Evolutionary conservation across 2,888 invertebrate species (phyloP), one percentile per base, ranked within the genome.

Genomic region (Seladonia tumulorum): DNA sequence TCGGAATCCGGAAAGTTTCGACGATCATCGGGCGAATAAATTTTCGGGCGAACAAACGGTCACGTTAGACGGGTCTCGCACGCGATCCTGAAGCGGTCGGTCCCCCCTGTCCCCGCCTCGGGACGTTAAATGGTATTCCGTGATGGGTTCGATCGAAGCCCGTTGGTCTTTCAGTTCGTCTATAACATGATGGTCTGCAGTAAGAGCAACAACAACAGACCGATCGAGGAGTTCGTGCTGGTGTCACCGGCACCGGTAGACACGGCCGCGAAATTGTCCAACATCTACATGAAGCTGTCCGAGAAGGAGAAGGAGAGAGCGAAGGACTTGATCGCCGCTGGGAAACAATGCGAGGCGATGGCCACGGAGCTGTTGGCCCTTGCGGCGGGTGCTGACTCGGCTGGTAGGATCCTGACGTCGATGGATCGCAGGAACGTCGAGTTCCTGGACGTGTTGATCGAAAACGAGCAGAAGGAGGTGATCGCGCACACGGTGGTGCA

Each of bases 231-330:
- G 95, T 99, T 99, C 95, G 98, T 99, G 45, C 96, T 99, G 83
- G 98, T 99, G n/a, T 99, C 99, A 0, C 99, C 99, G n/a, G 99
- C 99, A 5, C 99, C 99, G 0, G 99, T 99, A 47, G 99, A 99
- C 94, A 99, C 99, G 22, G 99, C 99, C 35, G 99, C 99, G 82
- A 99, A 99, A 95, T 96, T 99, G 89, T 99, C 99, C 0, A 98
- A 98, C 94, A 98, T 98, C 92, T 97, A 98, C 93, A 97, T 98
- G 85, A 97, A 96, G 89, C 96, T 99, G 89, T 99, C 99, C 18
- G 97, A 97, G 88, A 99, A 98, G 96, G 99, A 99, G 96, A 99
- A 99, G 96, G 99, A 99, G 96, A 96, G 99, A 94, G 99, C 99
- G 86, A 98, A 98, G 96, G 99, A 99, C 96, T 96, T 99, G 90